Percentiles rank a stretch among this genome's conserved stretches.
phyloP scores from a whole-genome alignment of 2,797 vertebrate species.

The Miichthys miiuy region DNA sequence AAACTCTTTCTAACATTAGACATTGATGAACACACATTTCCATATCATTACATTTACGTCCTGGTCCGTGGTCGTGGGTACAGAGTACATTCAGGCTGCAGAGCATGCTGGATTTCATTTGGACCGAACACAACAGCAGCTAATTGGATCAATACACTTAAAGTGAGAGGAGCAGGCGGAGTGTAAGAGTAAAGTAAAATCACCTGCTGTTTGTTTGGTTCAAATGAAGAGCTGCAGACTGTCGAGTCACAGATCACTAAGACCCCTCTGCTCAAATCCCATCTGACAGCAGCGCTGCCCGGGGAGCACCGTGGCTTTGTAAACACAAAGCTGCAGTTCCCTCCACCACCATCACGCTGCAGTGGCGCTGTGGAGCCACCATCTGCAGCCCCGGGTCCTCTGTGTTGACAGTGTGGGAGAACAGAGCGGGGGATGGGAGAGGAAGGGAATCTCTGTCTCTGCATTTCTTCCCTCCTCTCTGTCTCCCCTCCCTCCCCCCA shows the following conservation, averaged over 20 bases:
- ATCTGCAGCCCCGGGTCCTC: conserved; percentile 30
- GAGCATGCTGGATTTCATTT: neutral
- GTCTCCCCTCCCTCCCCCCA: neutral
- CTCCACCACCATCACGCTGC: conserved; percentile 51
- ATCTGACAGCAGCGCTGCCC: conserved; percentile 64
- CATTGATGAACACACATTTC: neutral
- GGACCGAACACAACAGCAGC: conserved; percentile 9
- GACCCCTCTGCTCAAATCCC: conserved; percentile 42
- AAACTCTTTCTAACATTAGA: neutral
- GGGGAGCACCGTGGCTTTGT: conserved; percentile 48
- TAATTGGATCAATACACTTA: neutral
- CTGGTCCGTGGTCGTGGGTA: neutral
- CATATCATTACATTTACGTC: neutral
- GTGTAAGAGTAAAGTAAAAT: neutral
- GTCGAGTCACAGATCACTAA: conserved; percentile 49
- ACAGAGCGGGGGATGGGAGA: conserved; percentile 46
- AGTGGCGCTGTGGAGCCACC: conserved; percentile 74
- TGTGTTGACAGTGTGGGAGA: conserved; percentile 69
- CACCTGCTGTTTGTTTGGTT: conserved; percentile 28
- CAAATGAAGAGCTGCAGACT: conserved; percentile 43
- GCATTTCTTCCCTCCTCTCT: conserved; percentile 30
- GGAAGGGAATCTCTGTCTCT: conserved; percentile 68
- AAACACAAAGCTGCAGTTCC: conserved; percentile 73
- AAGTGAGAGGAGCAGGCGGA: neutral
- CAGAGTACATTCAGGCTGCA: neutral